Base-by-base conservation (phyloP, 2,113 vertebrate genomes). In the Grallaria varia region DNA sequence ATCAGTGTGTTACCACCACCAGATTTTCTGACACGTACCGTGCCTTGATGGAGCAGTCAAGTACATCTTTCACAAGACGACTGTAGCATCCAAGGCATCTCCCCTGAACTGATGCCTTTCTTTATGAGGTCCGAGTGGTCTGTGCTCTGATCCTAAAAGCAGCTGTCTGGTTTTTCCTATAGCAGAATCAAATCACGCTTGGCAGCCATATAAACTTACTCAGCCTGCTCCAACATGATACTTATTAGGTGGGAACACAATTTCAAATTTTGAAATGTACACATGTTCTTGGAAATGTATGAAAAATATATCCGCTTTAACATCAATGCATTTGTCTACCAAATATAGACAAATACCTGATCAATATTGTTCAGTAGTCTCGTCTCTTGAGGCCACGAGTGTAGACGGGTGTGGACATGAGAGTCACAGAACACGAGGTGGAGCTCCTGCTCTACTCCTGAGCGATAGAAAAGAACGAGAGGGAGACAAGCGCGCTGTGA, bases 401-500 rank as follows among this genome's bases (percentile, higher is more conserved):
- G 6, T 56, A 6, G 72, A 15, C 1, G 9, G 7, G 19, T 49
- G 44, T 59, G 55, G 78, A 56, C 7, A 2, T 53, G 40, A 93
- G 19, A 27, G 4, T 22, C 17, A 3, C 1, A 22, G 17, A 64
- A 86, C 93, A 83, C 93, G 72, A 90, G 95, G 64, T 93, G 90
- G 92, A 93, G 93, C 95, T 95, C 79, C 64, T 81, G 93, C 85
- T 93, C 85, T 55, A 45, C 39, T 47, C 21, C 25, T 84, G 71
- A 74, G 8, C 19, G 8, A 55, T 37, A 78, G 8, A 1, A 17
- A 22, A 50, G 69, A 40, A 4, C 0, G 0, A 0, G 3, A 15
- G 6, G 3, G 4, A 4, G 4, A 2, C 30, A 22, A 8, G 3
- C 4, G 19, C 50, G 27, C 14, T 21, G 30, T 6, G 52, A 19